A percentile compares a stretch with the other conserved stretches of the same genome.
phyloP scores from a whole-genome alignment of 2,888 invertebrate species.

The Oasisia sp. region DNA sequence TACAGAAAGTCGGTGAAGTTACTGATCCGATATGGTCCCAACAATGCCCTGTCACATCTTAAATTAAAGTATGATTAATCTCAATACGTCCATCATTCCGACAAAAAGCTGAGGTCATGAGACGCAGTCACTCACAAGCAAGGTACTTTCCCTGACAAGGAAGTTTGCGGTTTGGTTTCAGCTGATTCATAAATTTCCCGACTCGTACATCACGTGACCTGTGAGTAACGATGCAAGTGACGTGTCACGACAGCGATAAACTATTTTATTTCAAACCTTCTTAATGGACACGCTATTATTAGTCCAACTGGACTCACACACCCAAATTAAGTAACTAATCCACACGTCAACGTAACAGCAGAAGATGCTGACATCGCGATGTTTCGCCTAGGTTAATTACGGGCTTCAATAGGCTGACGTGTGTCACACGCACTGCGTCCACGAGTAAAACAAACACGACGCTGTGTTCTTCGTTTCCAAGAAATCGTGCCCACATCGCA shows the following conservation, averaged over 20 bases:
- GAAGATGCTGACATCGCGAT: not conserved
- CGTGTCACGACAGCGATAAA: not conserved
- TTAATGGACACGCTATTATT: not conserved
- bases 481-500: not conserved
- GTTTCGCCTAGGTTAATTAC: not conserved
- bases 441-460: not conserved
- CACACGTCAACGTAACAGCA: not conserved
- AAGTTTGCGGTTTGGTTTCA: too few species aligned
- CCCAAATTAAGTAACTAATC: not conserved
- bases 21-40: too few species aligned
- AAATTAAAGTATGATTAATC: too few species aligned
- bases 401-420: not conserved
- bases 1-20: too few species aligned
- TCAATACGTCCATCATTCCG: too few species aligned
- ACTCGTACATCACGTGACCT: too few species aligned
- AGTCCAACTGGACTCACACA: not conserved
- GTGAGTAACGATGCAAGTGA: not conserved
- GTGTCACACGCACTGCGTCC: too few species aligned
- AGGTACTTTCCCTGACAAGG: too few species aligned
- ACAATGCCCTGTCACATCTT: too few species aligned
- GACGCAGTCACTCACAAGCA: too few species aligned
- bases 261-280: not conserved
- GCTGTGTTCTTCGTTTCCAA: not conserved
- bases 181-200: too few species aligned
- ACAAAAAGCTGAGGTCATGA: too few species aligned